phyloP scores from a whole-genome alignment of 2,888 invertebrate genomes.

The Aphidius colemani region DNA sequence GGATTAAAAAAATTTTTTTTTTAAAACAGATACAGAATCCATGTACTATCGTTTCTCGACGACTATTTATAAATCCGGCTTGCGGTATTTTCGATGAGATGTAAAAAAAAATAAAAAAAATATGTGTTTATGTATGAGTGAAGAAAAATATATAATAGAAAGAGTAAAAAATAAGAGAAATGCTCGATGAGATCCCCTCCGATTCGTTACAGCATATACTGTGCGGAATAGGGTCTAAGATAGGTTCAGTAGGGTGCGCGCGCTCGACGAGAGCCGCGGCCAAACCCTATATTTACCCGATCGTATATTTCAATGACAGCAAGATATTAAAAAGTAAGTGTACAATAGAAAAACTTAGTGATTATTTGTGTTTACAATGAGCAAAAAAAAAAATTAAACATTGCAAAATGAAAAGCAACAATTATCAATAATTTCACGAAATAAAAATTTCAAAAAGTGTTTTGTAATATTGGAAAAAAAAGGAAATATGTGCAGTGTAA shows the following conservation, averaged over 20 bases:
- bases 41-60: conserved; percentile 32
- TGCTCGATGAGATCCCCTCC: not conserved
- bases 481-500: not conserved
- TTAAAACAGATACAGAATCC: conserved; percentile 16
- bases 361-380: not conserved
- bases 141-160: not conserved
- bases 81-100: not conserved
- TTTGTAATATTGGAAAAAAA: too few relatives aligned
- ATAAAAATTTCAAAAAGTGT: too few relatives aligned
- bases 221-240: conserved; percentile 38
- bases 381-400: not conserved
- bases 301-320: conserved; percentile 25
- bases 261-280: conserved; percentile 44
- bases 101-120: too few relatives aligned
- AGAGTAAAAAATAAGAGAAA: not conserved
- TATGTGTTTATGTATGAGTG: not conserved
- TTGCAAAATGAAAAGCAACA: not conserved
- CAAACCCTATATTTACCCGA: conserved; percentile 38
- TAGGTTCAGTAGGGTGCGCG: conserved; percentile 50
- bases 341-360: too few relatives aligned
- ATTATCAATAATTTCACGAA: not conserved
- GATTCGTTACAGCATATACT: conserved; percentile 36
- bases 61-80: conserved; percentile 35
- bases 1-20: too few relatives aligned
- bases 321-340: conserved; percentile 22